Evolutionary conservation across 2,888 invertebrate genomes (phyloP).

Genomic region (Noctua janthina): DNA sequence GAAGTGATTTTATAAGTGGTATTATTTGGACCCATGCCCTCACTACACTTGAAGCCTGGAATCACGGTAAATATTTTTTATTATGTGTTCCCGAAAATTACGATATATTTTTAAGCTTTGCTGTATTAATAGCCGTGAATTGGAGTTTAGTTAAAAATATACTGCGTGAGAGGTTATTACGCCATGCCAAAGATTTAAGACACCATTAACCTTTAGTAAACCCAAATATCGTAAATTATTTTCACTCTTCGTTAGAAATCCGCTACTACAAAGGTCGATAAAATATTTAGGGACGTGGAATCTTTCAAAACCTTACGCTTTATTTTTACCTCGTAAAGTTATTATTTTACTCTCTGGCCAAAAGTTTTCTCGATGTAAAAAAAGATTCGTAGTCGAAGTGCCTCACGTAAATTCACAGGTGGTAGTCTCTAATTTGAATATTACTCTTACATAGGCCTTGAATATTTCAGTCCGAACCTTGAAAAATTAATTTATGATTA

Average conservation of each 20-base stretch:
- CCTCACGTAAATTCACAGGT: constrained; percentile 2
- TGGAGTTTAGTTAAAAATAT: constrained; percentile 66
- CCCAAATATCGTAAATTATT: constrained; percentile 3
- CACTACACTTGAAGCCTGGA: constrained; percentile 88
- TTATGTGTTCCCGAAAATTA: constrained; percentile 48
- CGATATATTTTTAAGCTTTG: constrained; percentile 76
- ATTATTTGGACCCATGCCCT: constrained; percentile 83
- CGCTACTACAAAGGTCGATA: constrained; percentile 22
- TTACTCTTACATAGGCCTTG: background rate
- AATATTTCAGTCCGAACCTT: constrained; percentile 2
- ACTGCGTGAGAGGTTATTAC: constrained; percentile 30
- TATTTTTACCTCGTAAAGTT: background rate
- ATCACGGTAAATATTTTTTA: constrained; percentile 84
- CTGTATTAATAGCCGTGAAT: constrained; percentile 75
- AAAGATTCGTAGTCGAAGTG: background rate
- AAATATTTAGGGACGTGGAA: constrained; percentile 22
- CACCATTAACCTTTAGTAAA: constrained; percentile 8
- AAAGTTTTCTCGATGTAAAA: background rate
- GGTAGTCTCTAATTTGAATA: background rate
- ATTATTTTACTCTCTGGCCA: background rate
- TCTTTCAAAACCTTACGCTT: background rate
- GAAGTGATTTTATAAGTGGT: constrained; percentile 74
- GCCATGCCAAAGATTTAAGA: constrained; percentile 24
- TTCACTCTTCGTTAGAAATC: background rate
- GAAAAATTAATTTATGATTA: background rate